Evolutionary conservation across 2,113 vertebrate species (phyloP).

Genomic region (Puma concolor): DNA sequence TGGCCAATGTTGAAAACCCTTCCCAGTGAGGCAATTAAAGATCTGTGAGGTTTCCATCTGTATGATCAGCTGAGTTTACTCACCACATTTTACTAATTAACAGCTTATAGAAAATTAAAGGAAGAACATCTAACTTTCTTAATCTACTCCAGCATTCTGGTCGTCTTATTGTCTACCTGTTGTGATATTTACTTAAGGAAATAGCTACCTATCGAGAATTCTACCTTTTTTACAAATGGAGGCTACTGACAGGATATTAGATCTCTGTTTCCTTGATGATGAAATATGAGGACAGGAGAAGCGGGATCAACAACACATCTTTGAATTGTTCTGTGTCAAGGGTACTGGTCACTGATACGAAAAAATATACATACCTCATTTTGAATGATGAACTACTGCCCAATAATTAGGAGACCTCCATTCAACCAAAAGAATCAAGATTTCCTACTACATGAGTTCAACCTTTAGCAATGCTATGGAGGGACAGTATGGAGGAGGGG

Average conservation of each 20-base stretch:
- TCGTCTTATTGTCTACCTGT: not conserved
- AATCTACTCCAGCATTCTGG: not conserved
- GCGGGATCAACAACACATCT: not conserved
- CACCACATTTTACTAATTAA: not conserved
- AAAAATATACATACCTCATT: not conserved
- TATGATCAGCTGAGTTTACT: not conserved
- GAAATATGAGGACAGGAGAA: not conserved
- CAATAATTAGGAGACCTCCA: not conserved
- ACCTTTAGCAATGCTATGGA: not conserved
- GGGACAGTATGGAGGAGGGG: not conserved
- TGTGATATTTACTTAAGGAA: not conserved
- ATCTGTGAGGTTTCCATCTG: not conserved
- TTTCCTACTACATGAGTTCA: not conserved
- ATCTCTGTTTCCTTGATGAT: not conserved
- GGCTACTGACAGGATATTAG: not conserved
- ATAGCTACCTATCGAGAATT: not conserved
- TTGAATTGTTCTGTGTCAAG: not conserved
- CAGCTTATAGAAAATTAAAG: not conserved
- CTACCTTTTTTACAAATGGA: not conserved
- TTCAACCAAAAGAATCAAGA: not conserved
- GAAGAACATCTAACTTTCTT: not conserved
- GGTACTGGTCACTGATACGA: not conserved
- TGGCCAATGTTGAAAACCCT: not conserved
- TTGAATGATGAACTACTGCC: not conserved
- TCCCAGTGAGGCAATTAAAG: conserved; percentile 4